Percentiles rank a stretch among this genome's conserved stretches.
These are phyloP conservation scores for Miniopterus natalensis DNA, from an alignment of 2,113 vertebrate species.

Conservation along the genomic window DNA sequence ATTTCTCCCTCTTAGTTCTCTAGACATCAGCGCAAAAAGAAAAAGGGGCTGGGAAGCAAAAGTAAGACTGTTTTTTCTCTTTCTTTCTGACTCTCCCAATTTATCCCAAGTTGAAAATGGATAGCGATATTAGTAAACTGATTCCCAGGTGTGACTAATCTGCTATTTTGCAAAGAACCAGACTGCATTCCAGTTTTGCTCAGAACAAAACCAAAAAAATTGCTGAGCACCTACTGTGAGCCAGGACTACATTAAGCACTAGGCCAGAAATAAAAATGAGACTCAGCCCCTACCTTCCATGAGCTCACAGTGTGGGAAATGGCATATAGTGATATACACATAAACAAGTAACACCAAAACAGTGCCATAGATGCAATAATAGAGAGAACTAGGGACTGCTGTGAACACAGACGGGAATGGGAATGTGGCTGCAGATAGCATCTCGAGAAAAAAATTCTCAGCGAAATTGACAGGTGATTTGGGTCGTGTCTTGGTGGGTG, in stretches of 20 bases:
- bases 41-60: neutral
- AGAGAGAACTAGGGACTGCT: neutral
- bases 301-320: neutral
- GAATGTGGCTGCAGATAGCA: neutral
- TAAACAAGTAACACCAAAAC: neutral
- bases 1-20: neutral
- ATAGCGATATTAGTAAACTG: neutral
- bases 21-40: neutral
- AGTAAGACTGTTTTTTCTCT: neutral
- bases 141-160: neutral
- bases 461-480: neutral
- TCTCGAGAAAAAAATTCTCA: neutral
- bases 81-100: neutral
- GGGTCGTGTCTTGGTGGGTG: neutral
- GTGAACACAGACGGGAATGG: neutral
- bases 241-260: neutral
- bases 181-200: neutral
- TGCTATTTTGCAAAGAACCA: neutral
- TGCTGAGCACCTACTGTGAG: neutral
- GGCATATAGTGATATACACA: neutral
- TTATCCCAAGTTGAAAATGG: neutral
- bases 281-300: neutral
- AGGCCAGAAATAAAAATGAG: neutral
- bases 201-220: conserved; percentile 17
- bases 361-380: neutral